phyloP scores from a whole-genome alignment of 2,113 vertebrate genomes.

The human region DNA sequence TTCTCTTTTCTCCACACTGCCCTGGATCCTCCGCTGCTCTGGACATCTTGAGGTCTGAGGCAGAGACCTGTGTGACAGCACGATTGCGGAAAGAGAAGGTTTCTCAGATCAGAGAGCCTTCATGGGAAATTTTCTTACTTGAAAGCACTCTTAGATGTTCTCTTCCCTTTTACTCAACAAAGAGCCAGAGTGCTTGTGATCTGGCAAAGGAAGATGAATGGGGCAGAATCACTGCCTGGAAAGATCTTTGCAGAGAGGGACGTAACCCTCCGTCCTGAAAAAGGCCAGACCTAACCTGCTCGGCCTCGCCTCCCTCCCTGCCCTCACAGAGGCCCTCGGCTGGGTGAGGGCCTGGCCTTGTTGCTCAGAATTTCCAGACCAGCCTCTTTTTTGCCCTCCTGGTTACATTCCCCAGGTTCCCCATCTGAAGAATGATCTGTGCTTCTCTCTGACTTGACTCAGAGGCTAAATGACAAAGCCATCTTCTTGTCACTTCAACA shows the following conservation, averaged over 20 bases:
- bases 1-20: not conserved
- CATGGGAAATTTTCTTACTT: not conserved
- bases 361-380: not conserved
- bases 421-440: too few species aligned
- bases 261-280: accelerated
- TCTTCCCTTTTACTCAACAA: not conserved
- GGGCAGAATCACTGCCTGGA: not conserved
- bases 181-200: not conserved
- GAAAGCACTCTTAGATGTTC: not conserved
- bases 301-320: not conserved
- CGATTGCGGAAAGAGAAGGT: not conserved
- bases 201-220: not conserved
- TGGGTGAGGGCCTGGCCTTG: not conserved
- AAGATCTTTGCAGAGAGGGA: not conserved
- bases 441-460: not conserved
- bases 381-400: not conserved
- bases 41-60: not conserved
- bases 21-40: not conserved
- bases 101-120: not conserved
- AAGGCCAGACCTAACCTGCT: not conserved
- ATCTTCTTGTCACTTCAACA: not conserved
- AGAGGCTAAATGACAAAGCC: not conserved
- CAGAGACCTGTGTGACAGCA: not conserved
- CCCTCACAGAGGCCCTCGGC: not conserved
- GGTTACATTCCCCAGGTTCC: not conserved